A percentile compares a stretch with the other conserved stretches of the same genome.
Conservation (phyloP, 1,140 invertebrate species). For the Plodia interpunctella region DNA sequence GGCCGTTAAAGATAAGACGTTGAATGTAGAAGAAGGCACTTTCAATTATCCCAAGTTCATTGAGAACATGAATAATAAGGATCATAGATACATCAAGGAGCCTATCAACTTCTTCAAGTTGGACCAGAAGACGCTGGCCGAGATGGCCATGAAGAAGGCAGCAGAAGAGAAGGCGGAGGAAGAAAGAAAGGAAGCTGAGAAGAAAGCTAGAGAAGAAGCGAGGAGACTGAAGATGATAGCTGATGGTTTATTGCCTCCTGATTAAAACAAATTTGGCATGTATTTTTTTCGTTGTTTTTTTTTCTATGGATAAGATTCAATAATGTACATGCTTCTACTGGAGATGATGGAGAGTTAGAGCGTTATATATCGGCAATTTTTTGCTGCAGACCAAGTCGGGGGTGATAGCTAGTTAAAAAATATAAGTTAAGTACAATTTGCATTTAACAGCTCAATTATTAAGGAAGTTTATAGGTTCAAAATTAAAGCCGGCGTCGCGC, state of each 20-base stretch:
- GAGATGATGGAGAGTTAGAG: too few relatives aligned
- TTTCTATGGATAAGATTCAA: neutral
- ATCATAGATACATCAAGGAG: conserved; percentile 49
- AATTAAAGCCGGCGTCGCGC: too few relatives aligned
- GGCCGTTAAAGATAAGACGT: conserved; percentile 57
- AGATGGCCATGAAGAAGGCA: conserved; percentile 62
- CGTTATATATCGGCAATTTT: too few relatives aligned
- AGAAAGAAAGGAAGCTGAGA: conserved; percentile 53
- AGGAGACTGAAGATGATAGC: conserved; percentile 59
- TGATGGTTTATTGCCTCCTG: conserved; percentile 47
- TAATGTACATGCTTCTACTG: too few relatives aligned
- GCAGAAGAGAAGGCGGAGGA: conserved; percentile 55
- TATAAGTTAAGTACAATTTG: too few relatives aligned
- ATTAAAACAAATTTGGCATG: conserved; percentile 19
- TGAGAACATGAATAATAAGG: conserved; percentile 65
- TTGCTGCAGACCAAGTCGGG: too few relatives aligned
- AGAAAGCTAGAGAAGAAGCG: conserved; percentile 50
- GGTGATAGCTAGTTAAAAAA: too few relatives aligned
- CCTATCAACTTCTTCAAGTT: conserved; percentile 69
- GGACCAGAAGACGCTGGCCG: conserved; percentile 65
- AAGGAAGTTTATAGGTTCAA: too few relatives aligned
- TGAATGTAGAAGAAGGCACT: conserved; percentile 41
- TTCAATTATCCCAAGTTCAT: conserved; percentile 61
- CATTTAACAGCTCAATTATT: too few relatives aligned
- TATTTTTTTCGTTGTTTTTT: neutral